These are phyloP conservation scores for Pilophorus perplexus DNA, from an alignment of 2,888 invertebrate species.

Conservation along the genomic window DNA sequence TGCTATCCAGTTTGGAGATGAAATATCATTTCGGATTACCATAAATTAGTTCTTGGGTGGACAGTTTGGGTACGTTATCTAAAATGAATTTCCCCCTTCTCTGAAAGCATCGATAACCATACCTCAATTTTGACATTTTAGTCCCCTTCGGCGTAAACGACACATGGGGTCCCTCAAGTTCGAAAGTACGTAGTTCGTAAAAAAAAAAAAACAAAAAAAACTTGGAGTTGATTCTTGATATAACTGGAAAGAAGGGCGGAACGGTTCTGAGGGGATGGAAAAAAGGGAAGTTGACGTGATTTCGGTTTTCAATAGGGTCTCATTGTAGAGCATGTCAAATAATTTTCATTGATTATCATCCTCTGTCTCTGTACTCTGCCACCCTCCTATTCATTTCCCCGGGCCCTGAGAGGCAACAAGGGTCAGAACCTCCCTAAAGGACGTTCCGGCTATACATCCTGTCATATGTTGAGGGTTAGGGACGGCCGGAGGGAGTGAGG, in stretches of 20 bases:
- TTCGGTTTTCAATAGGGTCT: constrained; percentile 37
- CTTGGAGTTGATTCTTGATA: constrained; percentile 10
- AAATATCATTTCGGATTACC: background rate
- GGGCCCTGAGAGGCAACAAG: constrained; percentile 18
- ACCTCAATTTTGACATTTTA: constrained; percentile 27
- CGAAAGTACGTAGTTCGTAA: background rate
- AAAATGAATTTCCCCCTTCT: constrained; percentile 9
- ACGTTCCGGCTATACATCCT: constrained; percentile 16
- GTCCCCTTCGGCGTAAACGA: background rate
- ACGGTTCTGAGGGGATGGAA: background rate
- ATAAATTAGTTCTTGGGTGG: constrained; percentile 15
- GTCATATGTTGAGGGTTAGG: constrained; percentile 36
- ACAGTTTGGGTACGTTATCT: constrained; percentile 1
- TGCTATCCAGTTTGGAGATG: no score
- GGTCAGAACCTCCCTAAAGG: constrained; percentile 8
- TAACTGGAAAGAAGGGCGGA: background rate
- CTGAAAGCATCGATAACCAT: constrained; percentile 14
- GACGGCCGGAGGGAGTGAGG: constrained; percentile 24
- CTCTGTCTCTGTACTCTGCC: background rate
- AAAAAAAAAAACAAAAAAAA: background rate
- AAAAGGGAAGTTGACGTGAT: constrained; percentile 11
- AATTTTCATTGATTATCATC: constrained; percentile 39
- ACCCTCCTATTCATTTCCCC: constrained; percentile 15
- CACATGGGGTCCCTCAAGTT: constrained; percentile 16
- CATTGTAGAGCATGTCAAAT: constrained; percentile 39